Base-by-base conservation (phyloP, 2,113 vertebrate genomes). In the Apteryx mantelli region DNA sequence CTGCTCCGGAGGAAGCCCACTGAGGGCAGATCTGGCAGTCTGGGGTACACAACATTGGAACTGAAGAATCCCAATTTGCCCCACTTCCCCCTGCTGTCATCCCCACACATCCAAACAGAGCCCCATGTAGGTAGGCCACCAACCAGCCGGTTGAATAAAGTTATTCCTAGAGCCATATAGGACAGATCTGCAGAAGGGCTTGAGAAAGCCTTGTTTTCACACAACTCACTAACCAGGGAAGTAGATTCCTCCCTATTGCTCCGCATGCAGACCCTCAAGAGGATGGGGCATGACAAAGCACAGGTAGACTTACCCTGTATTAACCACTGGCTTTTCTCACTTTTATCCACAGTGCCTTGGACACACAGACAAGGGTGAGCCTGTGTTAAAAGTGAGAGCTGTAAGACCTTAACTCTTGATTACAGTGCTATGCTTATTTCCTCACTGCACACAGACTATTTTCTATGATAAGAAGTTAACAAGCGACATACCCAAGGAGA, bases 281-380 rank as follows among this genome's bases (percentile, higher is more conserved):
- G 36, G 8, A 28, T 21, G 38, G 52, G 25, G 26, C 36, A 46
- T 34, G 58, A 7, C 46, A 48, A 38, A 36, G n/a, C 17, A 38
- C 22, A 38, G 8, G 38, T 24, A 46, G 11, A 44, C 64, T 63
- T 86, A 95, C 26, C 81, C 38, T 26, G 78, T 38, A 80, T 58
- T 60, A 69, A 44, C 74, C 56, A 68, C 18, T 60, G 58, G 52
- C 48, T 32, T 25, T 76, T 81, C 82, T 58, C 22, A 2, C 81
- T 75, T 69, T 21, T 58, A 36, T 53, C 13, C 11, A 98, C 81
- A 6, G 55, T 87, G 48, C 96, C 98, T 74, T 97, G 89, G 74
- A 98, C 89, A 80, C 61, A 93, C 88, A 98, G 80, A 78, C 97
- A 98, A 32, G 97, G 96, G 17, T 96, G 95, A 86, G 88, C 97